A percentile compares a stretch with the other conserved stretches of the same genome.
Conservation (phyloP, 1,140 invertebrate species). For the honey bee (Apis mellifera) region Amel_HAv3.1 CM009943.2:8191001-8191500, state of each 20-base stretch:
- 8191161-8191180: no score
- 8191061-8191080: background rate
- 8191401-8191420: constrained; percentile 47
- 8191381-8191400: constrained; percentile 20
- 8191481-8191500: constrained; percentile 37
- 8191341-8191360: constrained; percentile 20
- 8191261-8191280: background rate
- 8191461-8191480: constrained; percentile 34
- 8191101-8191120: no score
- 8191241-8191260: no score
- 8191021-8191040: no score
- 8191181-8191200: no score
- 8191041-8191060: background rate
- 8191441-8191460: background rate
- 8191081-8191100: background rate
- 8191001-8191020: background rate
- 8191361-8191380: constrained; percentile 53
- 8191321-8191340: background rate
- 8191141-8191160: no score
- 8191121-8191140: no score
- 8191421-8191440: constrained; percentile 56
- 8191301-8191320: background rate
- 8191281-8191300: constrained; percentile 58
- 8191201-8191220: no score
- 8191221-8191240: no score